These are phyloP conservation scores for Sciurus carolinensis DNA, from an alignment of 2,797 vertebrate genomes.

Conservation along the genomic window DNA sequence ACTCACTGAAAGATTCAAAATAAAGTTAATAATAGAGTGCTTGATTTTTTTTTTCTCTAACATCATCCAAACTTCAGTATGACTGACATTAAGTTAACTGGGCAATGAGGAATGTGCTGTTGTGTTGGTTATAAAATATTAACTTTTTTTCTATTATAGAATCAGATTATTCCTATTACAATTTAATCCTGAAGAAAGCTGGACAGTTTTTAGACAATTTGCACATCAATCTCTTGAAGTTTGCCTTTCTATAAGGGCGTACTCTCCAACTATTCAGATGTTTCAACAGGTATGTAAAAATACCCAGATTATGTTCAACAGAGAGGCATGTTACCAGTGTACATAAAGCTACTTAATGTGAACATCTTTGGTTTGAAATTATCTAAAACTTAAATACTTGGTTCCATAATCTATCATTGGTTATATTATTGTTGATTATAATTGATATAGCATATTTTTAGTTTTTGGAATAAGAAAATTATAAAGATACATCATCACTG, in stretches of 20 bases:
- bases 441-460: slow-evolving; percentile 6
- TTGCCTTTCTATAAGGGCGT: slow-evolving; percentile 93
- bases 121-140: slow-evolving; percentile 48
- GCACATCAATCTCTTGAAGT: slow-evolving; percentile 95
- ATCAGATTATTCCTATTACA: slow-evolving; percentile 96
- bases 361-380: slow-evolving; percentile 18
- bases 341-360: background rate
- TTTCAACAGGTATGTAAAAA: slow-evolving; percentile 94
- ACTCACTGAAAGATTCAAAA: slow-evolving; percentile 1
- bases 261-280: slow-evolving; percentile 96
- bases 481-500: background rate
- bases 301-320: slow-evolving; percentile 12
- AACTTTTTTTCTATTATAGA: slow-evolving; percentile 88
- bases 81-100: background rate
- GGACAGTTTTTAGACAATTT: slow-evolving; percentile 97
- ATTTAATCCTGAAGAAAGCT: slow-evolving; percentile 97
- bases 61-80: background rate
- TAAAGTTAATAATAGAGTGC: slow-evolving; percentile 21
- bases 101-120: background rate
- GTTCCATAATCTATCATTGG: slow-evolving; percentile 29
- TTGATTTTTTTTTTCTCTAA: slow-evolving; percentile 38
- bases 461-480: background rate
- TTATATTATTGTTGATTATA: slow-evolving; percentile 30
- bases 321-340: background rate
- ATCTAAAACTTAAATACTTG: background rate